Evolutionary conservation across 2,113 vertebrate species (phyloP).

Genomic region (Cettia cetti): DNA sequence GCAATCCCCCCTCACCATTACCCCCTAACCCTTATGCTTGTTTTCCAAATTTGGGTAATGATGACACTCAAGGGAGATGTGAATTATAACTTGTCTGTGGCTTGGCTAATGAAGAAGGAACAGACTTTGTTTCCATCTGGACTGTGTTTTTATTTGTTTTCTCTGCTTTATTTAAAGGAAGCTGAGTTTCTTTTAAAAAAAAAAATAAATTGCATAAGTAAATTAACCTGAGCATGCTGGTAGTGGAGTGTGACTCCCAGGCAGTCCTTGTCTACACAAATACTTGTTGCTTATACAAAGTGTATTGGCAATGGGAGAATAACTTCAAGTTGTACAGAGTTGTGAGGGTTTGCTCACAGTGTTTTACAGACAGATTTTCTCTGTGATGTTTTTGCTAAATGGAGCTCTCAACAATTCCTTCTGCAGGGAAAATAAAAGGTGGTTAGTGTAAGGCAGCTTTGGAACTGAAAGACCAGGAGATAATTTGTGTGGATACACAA

Average conservation of each 20-base stretch:
- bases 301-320: background rate
- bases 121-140: constrained; percentile 54
- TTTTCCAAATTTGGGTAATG: constrained; percentile 33
- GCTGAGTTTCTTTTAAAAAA: background rate
- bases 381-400: background rate
- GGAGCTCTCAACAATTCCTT: background rate
- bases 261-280: background rate
- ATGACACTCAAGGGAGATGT: constrained; percentile 30
- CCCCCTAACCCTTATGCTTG: constrained; percentile 13
- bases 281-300: background rate
- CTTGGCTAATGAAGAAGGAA: constrained; percentile 38
- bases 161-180: constrained; percentile 17
- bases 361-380: background rate
- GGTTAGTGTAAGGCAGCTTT: background rate
- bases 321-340: background rate
- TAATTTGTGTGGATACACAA: fast-evolving
- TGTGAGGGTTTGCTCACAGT: background rate
- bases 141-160: constrained; percentile 45
- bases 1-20: background rate
- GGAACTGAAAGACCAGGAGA: background rate
- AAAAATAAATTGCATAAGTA: background rate
- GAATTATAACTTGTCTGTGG: constrained; percentile 43
- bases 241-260: background rate
- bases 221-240: background rate
- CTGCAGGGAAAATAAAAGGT: background rate